Conservation (phyloP, 35 echinoderm and acorn worm species). For the Amphiura filiformis region DNA sequence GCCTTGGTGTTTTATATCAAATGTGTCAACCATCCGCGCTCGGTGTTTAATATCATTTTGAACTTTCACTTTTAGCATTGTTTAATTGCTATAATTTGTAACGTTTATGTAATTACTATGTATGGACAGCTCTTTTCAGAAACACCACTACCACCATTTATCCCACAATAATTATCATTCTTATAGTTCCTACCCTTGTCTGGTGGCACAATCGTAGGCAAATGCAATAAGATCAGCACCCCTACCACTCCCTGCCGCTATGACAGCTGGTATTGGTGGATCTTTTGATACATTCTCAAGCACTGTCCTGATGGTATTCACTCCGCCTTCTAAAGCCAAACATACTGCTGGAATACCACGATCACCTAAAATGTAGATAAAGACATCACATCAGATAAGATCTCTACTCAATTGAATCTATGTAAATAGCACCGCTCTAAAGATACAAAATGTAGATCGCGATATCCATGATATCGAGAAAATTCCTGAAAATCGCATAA, state of each 20-base stretch:
- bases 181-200: constrained; percentile 57
- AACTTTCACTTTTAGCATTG: too few species aligned
- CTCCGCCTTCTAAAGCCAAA: constrained; percentile 75
- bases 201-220: constrained; percentile 48
- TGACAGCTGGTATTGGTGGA: constrained; percentile 72
- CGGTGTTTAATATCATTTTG: too few species aligned
- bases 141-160: too few species aligned
- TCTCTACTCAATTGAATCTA: neutral
- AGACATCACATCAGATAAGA: neutral
- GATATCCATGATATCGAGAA: neutral
- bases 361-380: constrained; percentile 42
- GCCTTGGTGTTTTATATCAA: too few species aligned
- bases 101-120: too few species aligned
- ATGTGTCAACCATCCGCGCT: too few species aligned
- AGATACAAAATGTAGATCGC: neutral
- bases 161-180: too few species aligned
- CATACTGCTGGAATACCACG: constrained; percentile 73
- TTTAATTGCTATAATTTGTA: too few species aligned
- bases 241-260: constrained; percentile 82
- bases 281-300: constrained; percentile 81
- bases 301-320: constrained; percentile 68
- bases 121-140: too few species aligned
- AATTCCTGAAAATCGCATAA: too few species aligned
- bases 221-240: constrained; percentile 88
- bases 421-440: neutral